These are phyloP conservation scores for Parthenolecanium corni DNA, from an alignment of 2,888 invertebrate genomes.

Conservation along the genomic window DNA sequence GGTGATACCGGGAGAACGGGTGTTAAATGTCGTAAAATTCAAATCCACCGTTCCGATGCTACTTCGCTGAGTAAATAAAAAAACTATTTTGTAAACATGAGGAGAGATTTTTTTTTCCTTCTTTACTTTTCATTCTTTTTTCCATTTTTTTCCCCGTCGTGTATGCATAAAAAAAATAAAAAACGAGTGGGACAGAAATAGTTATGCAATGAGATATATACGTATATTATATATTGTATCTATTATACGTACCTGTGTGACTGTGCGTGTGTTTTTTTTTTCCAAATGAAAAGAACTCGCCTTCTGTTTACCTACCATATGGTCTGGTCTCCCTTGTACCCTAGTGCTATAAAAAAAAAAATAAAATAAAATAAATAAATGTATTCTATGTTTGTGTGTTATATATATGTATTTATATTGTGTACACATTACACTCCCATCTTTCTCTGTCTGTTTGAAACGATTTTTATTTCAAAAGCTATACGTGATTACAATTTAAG, in stretches of 20 bases:
- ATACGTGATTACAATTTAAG: neutral
- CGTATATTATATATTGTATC: no score
- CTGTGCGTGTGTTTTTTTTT: neutral
- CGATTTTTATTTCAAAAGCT: neutral
- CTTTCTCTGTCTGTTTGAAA: neutral
- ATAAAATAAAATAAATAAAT: neutral
- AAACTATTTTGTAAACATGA: neutral
- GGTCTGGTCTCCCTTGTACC: no score
- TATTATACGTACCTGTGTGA: no score
- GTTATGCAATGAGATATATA: conserved; percentile 3
- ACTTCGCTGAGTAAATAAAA: conserved; percentile 3
- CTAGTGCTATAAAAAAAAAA: neutral
- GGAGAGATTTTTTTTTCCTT: neutral
- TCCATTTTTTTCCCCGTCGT: no score
- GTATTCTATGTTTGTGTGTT: neutral
- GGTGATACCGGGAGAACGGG: no score
- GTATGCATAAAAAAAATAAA: no score
- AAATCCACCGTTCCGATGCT: neutral
- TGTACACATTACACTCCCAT: conserved; percentile 1
- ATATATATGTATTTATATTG: neutral
- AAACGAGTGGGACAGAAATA: neutral
- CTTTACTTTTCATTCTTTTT: neutral
- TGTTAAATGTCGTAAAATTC: neutral
- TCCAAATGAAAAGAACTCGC: neutral
- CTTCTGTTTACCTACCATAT: neutral